Base-by-base conservation (phyloP, 2,113 vertebrate species). In the Amphiprion percula region DNA sequence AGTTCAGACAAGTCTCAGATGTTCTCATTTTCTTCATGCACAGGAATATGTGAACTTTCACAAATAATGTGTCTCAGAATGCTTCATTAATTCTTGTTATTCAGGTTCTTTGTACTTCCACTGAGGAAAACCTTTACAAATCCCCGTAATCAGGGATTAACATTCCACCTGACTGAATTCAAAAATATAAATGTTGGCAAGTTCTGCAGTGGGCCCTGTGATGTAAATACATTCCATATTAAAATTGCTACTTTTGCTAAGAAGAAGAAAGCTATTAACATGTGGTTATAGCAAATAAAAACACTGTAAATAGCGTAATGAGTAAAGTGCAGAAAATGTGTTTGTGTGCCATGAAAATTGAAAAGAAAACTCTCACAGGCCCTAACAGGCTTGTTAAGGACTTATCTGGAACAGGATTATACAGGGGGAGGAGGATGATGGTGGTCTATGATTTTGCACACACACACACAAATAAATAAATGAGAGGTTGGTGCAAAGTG, bases 101-200 rank as follows among this genome's bases (percentile, higher is more conserved):
- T 72, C 65, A 58, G 28, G 39, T 55, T 26, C 17, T 19, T 71
- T 68, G 21, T 17, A 6, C 44, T 44, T 81, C 23, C 14, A 55
- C 44, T 47, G 2, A 58, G 19, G 47, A 53, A 55, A 72, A 64
- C 53, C 41, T 58, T 81, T 65, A 41, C 15, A 72, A 83, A 80
- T 80, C 67, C 73, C 26, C 33, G 11, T 77, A 69, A 83, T 74
- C 49, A 7, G 8, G 56, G 73, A 89, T 91, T 80, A 86, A 84
- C 61, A 67, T 68, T 87, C 80, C 56, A 55, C 3, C 14, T 5
- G 53, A 63, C 65, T 53, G 17, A 14, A 74, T 74, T 52, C 19
- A 15, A 21, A 56, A 55, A 49, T 65, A 11, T 50, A 37, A 68
- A 41, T 62, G 1, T 39, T 44, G 41, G 12, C 10, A 12, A 14